Base-by-base conservation (phyloP, 2,888 invertebrate species). In the Oscheius sp. region DNA sequence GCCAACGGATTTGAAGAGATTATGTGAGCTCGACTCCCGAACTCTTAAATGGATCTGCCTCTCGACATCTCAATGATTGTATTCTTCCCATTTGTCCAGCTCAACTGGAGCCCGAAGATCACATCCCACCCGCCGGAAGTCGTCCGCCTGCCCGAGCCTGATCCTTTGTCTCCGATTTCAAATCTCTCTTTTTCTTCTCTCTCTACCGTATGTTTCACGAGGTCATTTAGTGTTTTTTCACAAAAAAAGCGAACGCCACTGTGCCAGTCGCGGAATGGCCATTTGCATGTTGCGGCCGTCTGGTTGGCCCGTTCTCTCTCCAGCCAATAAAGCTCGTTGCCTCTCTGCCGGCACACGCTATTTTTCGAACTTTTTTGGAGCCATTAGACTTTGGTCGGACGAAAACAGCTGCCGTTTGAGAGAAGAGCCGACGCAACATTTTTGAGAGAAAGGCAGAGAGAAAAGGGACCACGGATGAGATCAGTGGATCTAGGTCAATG, bases 361-460 rank as follows among this genome's bases (percentile, higher is more conserved):
- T 29, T 58, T 29, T 21, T 21, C 61, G 61, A 61, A 21, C 7
- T 43, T 61, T 61, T 61, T 61, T 43, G 35, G 61, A 27, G 41
- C 61, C 25, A 45, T 43, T 61, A 23, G n/a, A 25, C 66, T 66
- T 66, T 66, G 66, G 66, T 35, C 66, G 52, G 27, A 49, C 12
- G 66, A 66, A 66, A 66, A 66, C 66, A 66, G 66, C 66, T 66
- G 66, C 66, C 66, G 66, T 9, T 52, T 21, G 61, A 13, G 21
- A 16, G 41, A 21, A 2, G 59, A 29, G 59, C 23, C 12, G 43
- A 25, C 58, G 61, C 61, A 61, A 61, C 61, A 61, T 61, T 61
- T 43, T 23, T 13, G 41, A 43, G 61, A 25, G 43, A 43, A n/a
- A 7, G 49, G 49, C 3, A 13, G 49, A 3, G 6, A 49, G 21